Base-by-base conservation (phyloP, 2,888 invertebrate species). In the Morinoia aosen region DNA sequence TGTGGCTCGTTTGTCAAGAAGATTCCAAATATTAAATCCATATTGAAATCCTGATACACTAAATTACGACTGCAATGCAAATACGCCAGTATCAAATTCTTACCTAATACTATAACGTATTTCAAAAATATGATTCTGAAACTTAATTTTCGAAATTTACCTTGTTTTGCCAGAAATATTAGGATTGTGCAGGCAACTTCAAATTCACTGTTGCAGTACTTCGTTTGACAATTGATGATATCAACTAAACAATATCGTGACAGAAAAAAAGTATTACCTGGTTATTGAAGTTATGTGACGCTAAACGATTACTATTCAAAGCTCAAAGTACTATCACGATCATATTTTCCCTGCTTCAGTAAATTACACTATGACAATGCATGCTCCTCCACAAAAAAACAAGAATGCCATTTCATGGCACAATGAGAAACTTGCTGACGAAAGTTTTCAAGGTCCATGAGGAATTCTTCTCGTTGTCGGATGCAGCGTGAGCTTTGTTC, bases 361-460 rank as follows among this genome's bases (percentile, higher is more conserved):
- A 61, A 61, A 61, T 19, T 16, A 8, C 12, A 61, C 61, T 5
- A 76, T 76, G 19, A 76, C 16, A 3, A 2, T 25, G 16, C 25
- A 33, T 19, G 76, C 25, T 76, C 25, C n/a, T n/a, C 33, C 76
- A 25, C n/a, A 25, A 33, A 3, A 76, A 33, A 8, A 76, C 16
- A 33, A 16, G 33, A 76, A 76, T 61, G 25, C 8, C 33, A 12
- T 76, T 76, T 76, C 76, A 76, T 19, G 57, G 93, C 11, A 57
- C 56, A 93, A 58, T 93, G 56, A 93, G 57, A 48, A 93, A 57
- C 57, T 93, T 93, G 58, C 93, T 93, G 56, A 93, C 93, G n/a
- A 93, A 93, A 25, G 93, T 93, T 58, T 93, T 93, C 33, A 93
- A 33, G 25, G 57, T 93, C 93, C 93, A 93, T 12, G 40, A 93